Evolutionary conservation across 1,140 invertebrate genomes (phyloP).

Genomic region (Pectinophora gossypiella): DNA sequence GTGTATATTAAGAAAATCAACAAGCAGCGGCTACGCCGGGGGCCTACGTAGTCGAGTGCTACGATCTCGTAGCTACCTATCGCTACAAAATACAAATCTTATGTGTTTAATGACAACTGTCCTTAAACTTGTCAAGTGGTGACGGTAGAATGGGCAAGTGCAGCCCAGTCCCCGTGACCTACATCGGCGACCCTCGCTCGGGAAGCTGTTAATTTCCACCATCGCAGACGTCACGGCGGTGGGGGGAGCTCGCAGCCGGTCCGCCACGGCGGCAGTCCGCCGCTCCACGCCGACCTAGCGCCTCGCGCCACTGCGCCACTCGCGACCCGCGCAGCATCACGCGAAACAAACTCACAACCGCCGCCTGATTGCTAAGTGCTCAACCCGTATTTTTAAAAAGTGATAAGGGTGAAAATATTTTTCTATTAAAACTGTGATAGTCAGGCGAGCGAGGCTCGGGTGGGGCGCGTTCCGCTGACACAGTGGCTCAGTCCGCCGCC

Average conservation of each 20-base stretch:
- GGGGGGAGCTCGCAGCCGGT: conserved; percentile 20
- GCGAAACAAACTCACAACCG: conserved; percentile 29
- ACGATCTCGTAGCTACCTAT: conserved; percentile 17
- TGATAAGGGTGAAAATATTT: conserved; percentile 48
- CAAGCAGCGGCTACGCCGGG: background rate
- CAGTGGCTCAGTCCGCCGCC: conserved; percentile 66
- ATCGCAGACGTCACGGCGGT: conserved; percentile 57
- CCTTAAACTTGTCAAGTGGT: conserved; percentile 73
- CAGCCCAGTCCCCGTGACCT: conserved; percentile 71
- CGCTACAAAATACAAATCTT: background rate
- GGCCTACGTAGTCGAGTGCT: conserved; percentile 16
- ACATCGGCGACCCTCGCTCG: conserved; percentile 70
- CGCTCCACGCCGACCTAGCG: conserved; percentile 42
- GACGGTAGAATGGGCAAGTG: conserved; percentile 66
- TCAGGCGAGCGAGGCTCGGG: conserved; percentile 53
- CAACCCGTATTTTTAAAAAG: conserved; percentile 49
- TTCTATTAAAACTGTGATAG: conserved; percentile 57
- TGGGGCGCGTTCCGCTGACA: conserved; percentile 66
- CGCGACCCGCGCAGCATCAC: conserved; percentile 18
- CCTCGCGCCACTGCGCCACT: conserved; percentile 42
- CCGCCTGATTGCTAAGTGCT: conserved; percentile 40
- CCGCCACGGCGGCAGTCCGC: conserved; percentile 29
- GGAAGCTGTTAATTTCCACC: conserved; percentile 73
- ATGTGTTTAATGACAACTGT: conserved; percentile 47
- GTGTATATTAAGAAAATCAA: no score